Evolutionary conservation across 2,113 vertebrate genomes (phyloP).

Genomic region (Perognathus longimembris): DNA sequence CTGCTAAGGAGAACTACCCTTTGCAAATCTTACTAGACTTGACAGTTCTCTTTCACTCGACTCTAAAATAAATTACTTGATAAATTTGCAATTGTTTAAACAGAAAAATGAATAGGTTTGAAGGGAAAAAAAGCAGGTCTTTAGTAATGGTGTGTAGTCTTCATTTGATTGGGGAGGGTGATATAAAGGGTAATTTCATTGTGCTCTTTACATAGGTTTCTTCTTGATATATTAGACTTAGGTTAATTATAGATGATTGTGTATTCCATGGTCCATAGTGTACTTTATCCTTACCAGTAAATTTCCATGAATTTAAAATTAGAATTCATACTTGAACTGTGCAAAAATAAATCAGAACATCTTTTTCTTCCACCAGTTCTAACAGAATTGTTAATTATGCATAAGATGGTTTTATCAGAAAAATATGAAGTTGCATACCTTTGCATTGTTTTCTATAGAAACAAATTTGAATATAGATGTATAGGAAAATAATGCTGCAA

Average conservation of each 20-base stretch:
- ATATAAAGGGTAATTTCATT: conserved; percentile 31
- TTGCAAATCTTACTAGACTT: conserved; percentile 82
- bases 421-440: conserved; percentile 29
- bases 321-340: conserved; percentile 33
- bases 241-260: conserved; percentile 38
- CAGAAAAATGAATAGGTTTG: conserved; percentile 45
- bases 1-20: conserved; percentile 70
- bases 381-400: conserved; percentile 1
- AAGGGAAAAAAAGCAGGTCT: background rate
- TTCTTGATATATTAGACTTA: conserved; percentile 44
- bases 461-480: conserved; percentile 36
- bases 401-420: conserved; percentile 49
- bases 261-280: background rate
- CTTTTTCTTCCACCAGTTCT: conserved; percentile 21
- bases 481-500: conserved; percentile 29
- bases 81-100: conserved; percentile 65
- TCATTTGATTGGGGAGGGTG: background rate
- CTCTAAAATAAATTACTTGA: conserved; percentile 61
- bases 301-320: conserved; percentile 52
- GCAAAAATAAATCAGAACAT: conserved; percentile 48
- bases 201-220: conserved; percentile 54
- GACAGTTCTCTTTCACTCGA: conserved; percentile 77
- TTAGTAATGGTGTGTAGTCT: conserved; percentile 18
- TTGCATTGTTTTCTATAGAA: conserved; percentile 30
- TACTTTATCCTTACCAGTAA: conserved; percentile 45